Base-by-base conservation (phyloP, 1,140 invertebrate species). In the Drosophila trapezifrons region DNA sequence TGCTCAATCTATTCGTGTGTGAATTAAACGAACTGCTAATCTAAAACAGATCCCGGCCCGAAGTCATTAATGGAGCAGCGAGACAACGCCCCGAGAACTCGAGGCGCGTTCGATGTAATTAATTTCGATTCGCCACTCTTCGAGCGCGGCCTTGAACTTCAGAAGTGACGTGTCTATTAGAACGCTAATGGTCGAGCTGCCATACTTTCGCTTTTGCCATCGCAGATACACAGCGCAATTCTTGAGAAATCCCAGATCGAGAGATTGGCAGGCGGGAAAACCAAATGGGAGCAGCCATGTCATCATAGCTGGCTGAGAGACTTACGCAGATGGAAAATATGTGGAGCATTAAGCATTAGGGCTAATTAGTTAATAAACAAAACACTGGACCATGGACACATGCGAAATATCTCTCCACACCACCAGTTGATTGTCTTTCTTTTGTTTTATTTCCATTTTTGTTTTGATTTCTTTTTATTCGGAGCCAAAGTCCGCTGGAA, bases 121-220 rank as follows among this genome's bases (percentile, higher is more conserved):
- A 89, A 89, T 87, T 83, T 79, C 72, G 45, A 87, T 87, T 87
- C 79, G 73, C 79, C 80, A 89, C 77, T 79, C 83, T 79, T 77
- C 45, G 40, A 58, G 60, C 9, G 12, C 52, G 47, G 18, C 84
- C 84, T 89, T 89, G 84, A 89, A 89, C 84, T 89, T 89, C 85
- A 71, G 25, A 46, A 56, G 13, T 59, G 60, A 62, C 59, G 67
- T 56, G 58, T 65, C 64, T 63, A 72, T 84, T 84, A 90, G 85
- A 90, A 89, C 85, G 80, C 74, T 45, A 69, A 72, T 70, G 51
- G 51, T 27, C 18, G 58, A 52, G 63, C 47, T 22, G 29, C 42
- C 43, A 10, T 55, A 85, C 85, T 89, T 89, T 89, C 84, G 77
- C 85, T 89, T 87, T 89, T 87, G 55, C 25, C 43, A 45, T 63